phyloP scores from a whole-genome alignment of 1,140 invertebrate species.

The Drosophila baimaii region DNA sequence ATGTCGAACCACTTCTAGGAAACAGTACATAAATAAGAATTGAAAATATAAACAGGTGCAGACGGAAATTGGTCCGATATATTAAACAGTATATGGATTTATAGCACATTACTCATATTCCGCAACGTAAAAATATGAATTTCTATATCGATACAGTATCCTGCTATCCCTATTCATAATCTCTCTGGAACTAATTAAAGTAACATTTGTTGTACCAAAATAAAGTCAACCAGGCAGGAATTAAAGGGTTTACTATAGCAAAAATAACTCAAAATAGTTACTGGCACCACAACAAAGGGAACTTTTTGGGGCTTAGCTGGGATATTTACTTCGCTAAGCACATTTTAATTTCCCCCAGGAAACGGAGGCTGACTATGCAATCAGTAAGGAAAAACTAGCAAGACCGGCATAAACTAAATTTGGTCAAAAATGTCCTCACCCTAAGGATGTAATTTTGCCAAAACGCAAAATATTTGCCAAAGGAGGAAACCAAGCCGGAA shows the following conservation, averaged over 20 bases:
- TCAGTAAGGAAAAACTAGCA: constrained; percentile 36
- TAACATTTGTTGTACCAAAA: not conserved
- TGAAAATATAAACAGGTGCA: too few relatives aligned
- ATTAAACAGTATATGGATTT: too few relatives aligned
- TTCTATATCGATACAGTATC: too few relatives aligned
- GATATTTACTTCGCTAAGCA: constrained; percentile 57
- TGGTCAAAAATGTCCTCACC: constrained; percentile 47
- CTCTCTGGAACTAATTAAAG: not conserved
- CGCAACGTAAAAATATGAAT: too few relatives aligned
- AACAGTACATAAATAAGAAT: too few relatives aligned
- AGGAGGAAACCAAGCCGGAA: constrained; percentile 16
- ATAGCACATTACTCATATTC: too few relatives aligned
- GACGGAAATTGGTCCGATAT: too few relatives aligned
- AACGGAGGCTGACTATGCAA: constrained; percentile 57
- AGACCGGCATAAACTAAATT: constrained; percentile 65
- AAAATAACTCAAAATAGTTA: not conserved
- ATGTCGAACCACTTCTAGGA: too few relatives aligned
- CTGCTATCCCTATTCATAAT: too few relatives aligned
- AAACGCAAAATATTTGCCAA: constrained; percentile 68
- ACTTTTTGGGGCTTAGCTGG: constrained; percentile 1
- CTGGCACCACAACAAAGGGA: constrained; percentile 1
- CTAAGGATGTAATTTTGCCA: constrained; percentile 76
- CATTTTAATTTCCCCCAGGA: constrained; percentile 79
- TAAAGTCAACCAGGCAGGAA: not conserved
- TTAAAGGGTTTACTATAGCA: not conserved